A percentile compares a stretch with the other conserved stretches of the same genome.
These are phyloP conservation scores for Echinops telfairi DNA, from an alignment of 2,113 vertebrate genomes.

Conservation along the genomic window DNA sequence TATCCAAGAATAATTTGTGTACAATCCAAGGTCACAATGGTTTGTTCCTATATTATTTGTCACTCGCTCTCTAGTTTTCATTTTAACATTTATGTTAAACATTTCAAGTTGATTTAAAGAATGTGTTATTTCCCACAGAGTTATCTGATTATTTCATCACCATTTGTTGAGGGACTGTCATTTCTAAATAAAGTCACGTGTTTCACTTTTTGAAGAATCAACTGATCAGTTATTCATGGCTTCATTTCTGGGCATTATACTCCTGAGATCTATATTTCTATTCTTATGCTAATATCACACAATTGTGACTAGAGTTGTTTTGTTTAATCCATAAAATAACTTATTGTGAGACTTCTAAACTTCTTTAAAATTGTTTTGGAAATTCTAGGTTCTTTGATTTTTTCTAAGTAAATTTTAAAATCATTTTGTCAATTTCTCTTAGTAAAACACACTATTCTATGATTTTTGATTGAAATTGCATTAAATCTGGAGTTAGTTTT, in stretches of 20 bases:
- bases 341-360: neutral
- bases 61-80: too few species aligned
- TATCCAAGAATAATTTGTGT: neutral
- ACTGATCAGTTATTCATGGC: too few species aligned
- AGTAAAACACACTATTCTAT: neutral
- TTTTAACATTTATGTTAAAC: neutral
- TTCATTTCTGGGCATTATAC: neutral
- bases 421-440: neutral
- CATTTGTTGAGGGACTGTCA: neutral
- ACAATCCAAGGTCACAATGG: neutral
- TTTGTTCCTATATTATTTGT: neutral
- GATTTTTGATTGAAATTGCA: neutral
- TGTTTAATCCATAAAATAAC: neutral
- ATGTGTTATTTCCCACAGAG: neutral
- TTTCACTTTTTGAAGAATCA: neutral
- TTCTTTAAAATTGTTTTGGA: neutral
- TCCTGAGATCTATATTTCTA: neutral
- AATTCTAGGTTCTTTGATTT: too few species aligned
- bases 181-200: neutral
- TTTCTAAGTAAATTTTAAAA: slow-evolving; percentile 1
- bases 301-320: neutral
- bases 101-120: neutral
- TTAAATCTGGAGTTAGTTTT: neutral
- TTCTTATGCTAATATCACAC: neutral
- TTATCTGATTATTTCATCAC: neutral